Percentiles rank a stretch among this genome's conserved stretches.
phyloP scores from a whole-genome alignment of 2,113 vertebrate genomes.

The Phaethornis superciliosus region DNA sequence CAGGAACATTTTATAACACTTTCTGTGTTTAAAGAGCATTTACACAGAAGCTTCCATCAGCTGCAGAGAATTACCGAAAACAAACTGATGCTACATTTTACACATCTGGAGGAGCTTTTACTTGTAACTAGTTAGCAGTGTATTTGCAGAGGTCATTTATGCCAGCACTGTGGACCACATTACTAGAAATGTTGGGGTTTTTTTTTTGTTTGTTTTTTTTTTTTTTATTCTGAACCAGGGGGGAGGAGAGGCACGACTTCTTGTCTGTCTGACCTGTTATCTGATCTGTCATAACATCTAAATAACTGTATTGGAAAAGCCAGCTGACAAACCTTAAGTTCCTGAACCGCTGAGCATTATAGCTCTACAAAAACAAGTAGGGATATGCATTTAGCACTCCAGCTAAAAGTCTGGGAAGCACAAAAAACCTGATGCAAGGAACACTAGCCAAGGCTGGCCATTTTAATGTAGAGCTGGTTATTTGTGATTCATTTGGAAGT shows the following conservation, averaged over 20 bases:
- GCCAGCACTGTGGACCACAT: not conserved
- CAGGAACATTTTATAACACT: not conserved
- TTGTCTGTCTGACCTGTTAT: not conserved
- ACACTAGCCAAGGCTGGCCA: not conserved
- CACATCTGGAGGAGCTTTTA: constrained; percentile 15
- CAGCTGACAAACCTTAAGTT: constrained; percentile 1
- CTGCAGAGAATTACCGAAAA: constrained; percentile 1
- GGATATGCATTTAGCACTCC: constrained; percentile 13
- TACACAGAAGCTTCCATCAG: not conserved
- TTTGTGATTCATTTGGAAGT: constrained; percentile 31
- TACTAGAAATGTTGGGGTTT: not conserved
- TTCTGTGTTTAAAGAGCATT: not conserved
- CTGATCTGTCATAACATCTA: not conserved
- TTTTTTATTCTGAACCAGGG: not conserved
- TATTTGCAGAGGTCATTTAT: not conserved
- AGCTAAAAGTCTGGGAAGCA: not conserved
- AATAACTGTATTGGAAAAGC: constrained; percentile 38
- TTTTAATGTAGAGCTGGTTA: constrained; percentile 51
- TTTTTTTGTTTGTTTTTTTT: not conserved
- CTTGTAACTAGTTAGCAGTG: not conserved
- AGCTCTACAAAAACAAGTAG: not conserved
- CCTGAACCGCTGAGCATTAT: not conserved
- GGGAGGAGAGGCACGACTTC: not conserved
- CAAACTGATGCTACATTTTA: not conserved
- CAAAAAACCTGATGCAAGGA: not conserved